A percentile compares a stretch with the other conserved stretches of the same genome.
phyloP scores from a whole-genome alignment of 2,888 invertebrate species.

The Acleris sparsana region DNA sequence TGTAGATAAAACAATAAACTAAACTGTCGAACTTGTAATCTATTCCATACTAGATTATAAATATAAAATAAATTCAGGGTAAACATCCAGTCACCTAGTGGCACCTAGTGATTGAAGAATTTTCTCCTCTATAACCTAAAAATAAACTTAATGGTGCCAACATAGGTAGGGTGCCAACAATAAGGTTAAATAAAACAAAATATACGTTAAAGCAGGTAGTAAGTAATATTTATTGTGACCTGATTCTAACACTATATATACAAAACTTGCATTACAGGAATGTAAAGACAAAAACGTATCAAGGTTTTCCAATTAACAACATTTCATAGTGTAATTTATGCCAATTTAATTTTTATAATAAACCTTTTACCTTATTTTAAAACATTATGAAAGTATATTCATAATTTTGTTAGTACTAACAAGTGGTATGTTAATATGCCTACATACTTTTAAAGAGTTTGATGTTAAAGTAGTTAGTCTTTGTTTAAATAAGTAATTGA shows the following conservation, averaged over 20 bases:
- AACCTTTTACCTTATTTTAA: conserved; percentile 20
- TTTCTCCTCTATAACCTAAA: no score
- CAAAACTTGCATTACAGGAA: conserved; percentile 73
- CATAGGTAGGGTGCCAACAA: no score
- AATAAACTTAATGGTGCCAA: no score
- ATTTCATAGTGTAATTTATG: not conserved
- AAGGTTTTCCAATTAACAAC: conserved; percentile 1
- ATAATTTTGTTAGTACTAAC: conserved; percentile 21
- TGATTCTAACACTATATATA: conserved; percentile 73
- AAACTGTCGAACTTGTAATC: no score
- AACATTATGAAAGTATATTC: conserved; percentile 17
- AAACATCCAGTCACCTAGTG: no score
- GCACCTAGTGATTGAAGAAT: no score
- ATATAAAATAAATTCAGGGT: no score
- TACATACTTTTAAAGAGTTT: not conserved
- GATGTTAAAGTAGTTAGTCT: conserved; percentile 1
- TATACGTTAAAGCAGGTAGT: conserved; percentile 54
- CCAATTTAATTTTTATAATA: conserved; percentile 18
- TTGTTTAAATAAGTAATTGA: no score
- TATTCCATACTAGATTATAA: no score
- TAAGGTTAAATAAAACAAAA: conserved; percentile 40
- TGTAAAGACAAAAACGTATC: conserved; percentile 52
- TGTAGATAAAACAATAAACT: no score
- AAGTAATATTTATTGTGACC: conserved; percentile 75
- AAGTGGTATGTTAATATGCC: conserved; percentile 5